These are phyloP conservation scores for Clivina fossor DNA, from an alignment of 2,888 invertebrate genomes.

Conservation along the genomic window DNA sequence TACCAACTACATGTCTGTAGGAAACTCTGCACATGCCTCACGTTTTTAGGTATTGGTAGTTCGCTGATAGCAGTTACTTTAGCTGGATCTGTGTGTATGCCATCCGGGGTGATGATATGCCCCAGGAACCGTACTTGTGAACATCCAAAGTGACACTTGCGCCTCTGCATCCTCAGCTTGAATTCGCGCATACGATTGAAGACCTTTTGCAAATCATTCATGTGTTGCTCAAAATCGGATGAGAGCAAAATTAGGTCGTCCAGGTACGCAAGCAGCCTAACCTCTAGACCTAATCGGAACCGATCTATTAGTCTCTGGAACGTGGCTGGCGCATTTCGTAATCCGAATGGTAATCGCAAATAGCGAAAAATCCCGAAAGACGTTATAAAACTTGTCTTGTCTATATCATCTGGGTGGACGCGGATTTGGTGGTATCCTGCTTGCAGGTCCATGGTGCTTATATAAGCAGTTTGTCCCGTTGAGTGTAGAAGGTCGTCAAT, in stretches of 20 bases:
- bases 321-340: no score
- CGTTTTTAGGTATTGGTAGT: background rate
- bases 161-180: background rate
- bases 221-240: background rate
- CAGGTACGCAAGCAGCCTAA: background rate
- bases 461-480: no score
- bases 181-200: background rate
- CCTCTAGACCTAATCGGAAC: background rate
- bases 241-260: slow-evolving; percentile 5
- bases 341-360: no score
- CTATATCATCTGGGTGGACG: no score
- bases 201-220: background rate
- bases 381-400: no score
- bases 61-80: background rate
- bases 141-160: slow-evolving; percentile 2
- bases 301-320: no score
- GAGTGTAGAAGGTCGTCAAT: no score
- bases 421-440: no score
- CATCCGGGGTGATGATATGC: background rate
- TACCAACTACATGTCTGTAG: slow-evolving; percentile 7
- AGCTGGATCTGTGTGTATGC: slow-evolving; percentile 4
- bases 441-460: no score
- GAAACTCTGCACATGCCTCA: background rate
- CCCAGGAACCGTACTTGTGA: slow-evolving; percentile 1
- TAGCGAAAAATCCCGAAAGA: no score